phyloP scores from a whole-genome alignment of 2,888 invertebrate genomes.

The Eupithecia centaureata region DNA sequence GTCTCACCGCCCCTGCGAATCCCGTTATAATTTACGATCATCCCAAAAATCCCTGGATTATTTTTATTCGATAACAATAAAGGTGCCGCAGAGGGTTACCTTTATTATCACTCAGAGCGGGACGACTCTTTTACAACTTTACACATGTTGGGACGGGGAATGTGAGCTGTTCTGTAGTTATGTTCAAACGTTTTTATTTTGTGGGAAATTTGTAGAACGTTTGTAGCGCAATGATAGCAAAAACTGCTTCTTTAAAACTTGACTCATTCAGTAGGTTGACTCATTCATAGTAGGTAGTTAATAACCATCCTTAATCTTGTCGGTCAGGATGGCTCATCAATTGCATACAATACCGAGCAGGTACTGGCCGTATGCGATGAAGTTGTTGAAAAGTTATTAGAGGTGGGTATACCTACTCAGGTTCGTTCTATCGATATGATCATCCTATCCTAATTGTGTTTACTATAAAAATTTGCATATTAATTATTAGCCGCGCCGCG shows the following conservation, averaged over 20 bases:
- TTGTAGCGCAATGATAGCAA: background rate
- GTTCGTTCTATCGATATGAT: background rate
- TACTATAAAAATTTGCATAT: constrained; percentile 45
- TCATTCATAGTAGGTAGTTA: no score
- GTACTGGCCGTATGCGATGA: background rate
- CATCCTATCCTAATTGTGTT: constrained; percentile 37
- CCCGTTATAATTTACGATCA: constrained; percentile 83
- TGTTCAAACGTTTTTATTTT: constrained; percentile 47
- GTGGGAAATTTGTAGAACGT: constrained; percentile 31
- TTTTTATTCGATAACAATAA: constrained; percentile 84
- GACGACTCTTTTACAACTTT: constrained; percentile 78
- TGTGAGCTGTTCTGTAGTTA: constrained; percentile 52
- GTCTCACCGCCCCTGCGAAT: constrained; percentile 65
- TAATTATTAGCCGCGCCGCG: constrained; percentile 37
- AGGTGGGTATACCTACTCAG: background rate
- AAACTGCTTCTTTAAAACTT: background rate
- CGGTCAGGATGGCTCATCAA: background rate
- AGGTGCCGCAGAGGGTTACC: constrained; percentile 80
- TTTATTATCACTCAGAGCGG: constrained; percentile 81
- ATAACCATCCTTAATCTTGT: no score
- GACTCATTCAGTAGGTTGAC: background rate
- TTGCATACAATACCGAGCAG: background rate
- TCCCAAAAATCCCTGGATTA: constrained; percentile 81
- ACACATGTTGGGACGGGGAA: constrained; percentile 67
- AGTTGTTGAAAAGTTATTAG: background rate